Conservation (phyloP, 2,113 vertebrate genomes). For the Rafetus swinhoei region DNA sequence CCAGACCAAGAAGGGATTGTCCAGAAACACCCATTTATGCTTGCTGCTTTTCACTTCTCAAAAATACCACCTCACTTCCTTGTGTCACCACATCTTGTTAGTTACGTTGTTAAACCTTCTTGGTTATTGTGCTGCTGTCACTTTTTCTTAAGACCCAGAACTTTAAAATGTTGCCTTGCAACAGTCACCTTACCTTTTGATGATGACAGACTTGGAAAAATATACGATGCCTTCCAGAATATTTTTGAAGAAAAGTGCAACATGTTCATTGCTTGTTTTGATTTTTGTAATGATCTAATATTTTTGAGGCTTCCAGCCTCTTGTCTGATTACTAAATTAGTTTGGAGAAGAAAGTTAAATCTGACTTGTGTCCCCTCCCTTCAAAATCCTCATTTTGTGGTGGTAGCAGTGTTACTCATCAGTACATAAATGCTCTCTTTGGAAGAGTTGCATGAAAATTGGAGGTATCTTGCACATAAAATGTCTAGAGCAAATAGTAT, state of each 20-base stretch:
- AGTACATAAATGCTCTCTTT: background rate
- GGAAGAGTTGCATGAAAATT: background rate
- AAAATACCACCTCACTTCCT: background rate
- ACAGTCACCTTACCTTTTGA: background rate
- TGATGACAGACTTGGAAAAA: background rate
- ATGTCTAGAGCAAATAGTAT: background rate
- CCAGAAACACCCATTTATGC: background rate
- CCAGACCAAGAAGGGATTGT: background rate
- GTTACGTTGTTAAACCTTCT: background rate
- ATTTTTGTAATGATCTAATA: background rate
- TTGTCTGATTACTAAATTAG: background rate
- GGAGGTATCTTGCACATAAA: background rate
- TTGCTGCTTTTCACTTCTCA: background rate
- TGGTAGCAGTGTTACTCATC: background rate
- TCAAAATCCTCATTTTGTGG: background rate
- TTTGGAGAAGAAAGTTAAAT: background rate
- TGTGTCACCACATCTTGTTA: background rate
- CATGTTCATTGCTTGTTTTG: background rate
- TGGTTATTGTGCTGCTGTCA: background rate
- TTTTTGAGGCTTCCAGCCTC: background rate
- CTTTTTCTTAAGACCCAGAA: background rate
- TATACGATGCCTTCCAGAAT: background rate
- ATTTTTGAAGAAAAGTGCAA: background rate
- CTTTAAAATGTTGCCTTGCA: background rate
- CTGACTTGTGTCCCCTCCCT: background rate